These are phyloP conservation scores for Gracilinanus agilis DNA, from an alignment of 2,113 vertebrate species.

Conservation along the genomic window DNA sequence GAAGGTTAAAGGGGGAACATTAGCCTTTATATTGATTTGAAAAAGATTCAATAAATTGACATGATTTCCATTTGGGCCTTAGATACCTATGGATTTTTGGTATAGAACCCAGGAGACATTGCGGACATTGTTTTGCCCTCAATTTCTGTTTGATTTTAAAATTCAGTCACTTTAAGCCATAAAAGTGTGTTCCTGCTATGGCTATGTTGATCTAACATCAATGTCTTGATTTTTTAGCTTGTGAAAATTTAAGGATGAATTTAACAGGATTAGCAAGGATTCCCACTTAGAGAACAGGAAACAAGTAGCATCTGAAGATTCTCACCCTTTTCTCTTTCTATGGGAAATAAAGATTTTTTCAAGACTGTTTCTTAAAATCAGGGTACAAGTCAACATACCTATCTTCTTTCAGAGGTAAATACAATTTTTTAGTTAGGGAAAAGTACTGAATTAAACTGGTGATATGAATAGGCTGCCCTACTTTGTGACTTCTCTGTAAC, in stretches of 20 bases:
- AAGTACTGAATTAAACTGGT: not conserved
- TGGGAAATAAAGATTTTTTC: constrained; percentile 13
- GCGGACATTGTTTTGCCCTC: not conserved
- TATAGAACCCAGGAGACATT: not conserved
- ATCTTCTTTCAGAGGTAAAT: not conserved
- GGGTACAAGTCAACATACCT: not conserved
- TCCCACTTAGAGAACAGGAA: not conserved
- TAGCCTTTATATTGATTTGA: not conserved
- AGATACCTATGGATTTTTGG: not conserved
- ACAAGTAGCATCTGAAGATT: not conserved
- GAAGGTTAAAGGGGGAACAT: not conserved
- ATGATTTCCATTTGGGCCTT: not conserved
- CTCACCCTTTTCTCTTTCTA: not conserved
- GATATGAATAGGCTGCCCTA: not conserved
- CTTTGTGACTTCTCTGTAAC: not conserved
- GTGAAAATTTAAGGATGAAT: constrained; percentile 14
- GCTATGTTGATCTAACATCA: not conserved
- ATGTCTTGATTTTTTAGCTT: constrained; percentile 22
- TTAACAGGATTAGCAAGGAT: constrained; percentile 7
- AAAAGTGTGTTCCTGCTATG: not conserved
- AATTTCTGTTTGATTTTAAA: not conserved
- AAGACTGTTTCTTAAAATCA: constrained; percentile 1
- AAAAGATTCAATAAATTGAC: not conserved
- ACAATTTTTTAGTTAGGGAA: not conserved
- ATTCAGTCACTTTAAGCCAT: not conserved